Evolutionary conservation across 2,888 invertebrate genomes (phyloP).

Genomic region (Drosophila paracracens): DNA sequence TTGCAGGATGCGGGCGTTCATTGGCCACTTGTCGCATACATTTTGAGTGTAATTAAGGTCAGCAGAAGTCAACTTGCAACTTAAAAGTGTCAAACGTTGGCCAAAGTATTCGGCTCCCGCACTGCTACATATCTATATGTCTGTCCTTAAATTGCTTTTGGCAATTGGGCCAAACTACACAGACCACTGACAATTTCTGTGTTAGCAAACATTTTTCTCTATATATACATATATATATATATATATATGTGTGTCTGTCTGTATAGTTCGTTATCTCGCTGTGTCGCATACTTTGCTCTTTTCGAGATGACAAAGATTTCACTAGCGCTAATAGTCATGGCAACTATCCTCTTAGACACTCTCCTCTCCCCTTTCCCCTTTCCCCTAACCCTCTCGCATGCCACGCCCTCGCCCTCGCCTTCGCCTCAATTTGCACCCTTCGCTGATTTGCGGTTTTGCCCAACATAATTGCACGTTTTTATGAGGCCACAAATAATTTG

Average conservation of each 20-base stretch:
- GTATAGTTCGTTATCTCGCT: constrained; percentile 43
- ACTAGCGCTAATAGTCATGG: constrained; percentile 46
- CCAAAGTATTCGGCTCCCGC: constrained; percentile 8
- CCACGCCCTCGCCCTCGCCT: neutral
- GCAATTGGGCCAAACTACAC: constrained; percentile 41
- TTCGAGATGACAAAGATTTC: constrained; percentile 45
- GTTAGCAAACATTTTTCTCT: constrained; percentile 23
- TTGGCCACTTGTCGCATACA: constrained; percentile 61
- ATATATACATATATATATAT: no score
- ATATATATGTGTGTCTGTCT: neutral
- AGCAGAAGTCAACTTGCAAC: constrained; percentile 71
- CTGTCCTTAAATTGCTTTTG: constrained; percentile 39
- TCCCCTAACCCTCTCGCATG: neutral
- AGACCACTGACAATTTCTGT: constrained; percentile 45
- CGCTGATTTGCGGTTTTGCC: constrained; percentile 50
- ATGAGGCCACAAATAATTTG: constrained; percentile 59
- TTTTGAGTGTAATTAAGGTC: constrained; percentile 71
- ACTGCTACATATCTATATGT: constrained; percentile 40
- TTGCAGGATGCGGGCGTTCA: constrained; percentile 35
- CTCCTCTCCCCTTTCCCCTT: neutral
- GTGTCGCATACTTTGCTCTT: constrained; percentile 51
- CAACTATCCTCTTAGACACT: neutral
- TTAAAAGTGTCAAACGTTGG: constrained; percentile 46
- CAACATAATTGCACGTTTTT: constrained; percentile 63
- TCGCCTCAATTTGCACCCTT: constrained; percentile 5